Evolutionary conservation across 2,888 invertebrate genomes (phyloP), one percentile per base, ranked within the genome.

Genomic region (Hirtodrosophila alboralis): DNA sequence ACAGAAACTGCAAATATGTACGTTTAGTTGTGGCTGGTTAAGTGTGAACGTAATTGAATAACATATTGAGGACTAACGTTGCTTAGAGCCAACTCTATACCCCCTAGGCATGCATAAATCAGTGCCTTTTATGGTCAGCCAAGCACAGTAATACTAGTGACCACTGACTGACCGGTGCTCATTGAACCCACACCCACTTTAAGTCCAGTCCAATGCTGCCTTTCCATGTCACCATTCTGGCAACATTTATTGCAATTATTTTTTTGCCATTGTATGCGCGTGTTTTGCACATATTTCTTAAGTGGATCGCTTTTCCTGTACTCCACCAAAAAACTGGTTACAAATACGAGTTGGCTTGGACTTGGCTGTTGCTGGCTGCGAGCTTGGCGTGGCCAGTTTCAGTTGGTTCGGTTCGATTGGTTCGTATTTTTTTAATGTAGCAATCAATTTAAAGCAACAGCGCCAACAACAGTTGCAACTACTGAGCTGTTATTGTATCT

Each of bases 341-440:
- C 38, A 26, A 38, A 40, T 56, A 59, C 57, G 14, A 59, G 58
- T 48, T 51, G 60, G 40, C 48, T 48, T 51, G 60, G 40, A 30
- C 30, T 10, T 27, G 37, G 30, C 33, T 30, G 56, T 49, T 49
- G 57, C 38, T 59, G 41, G 12, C 41, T 18, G 51, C 37, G 37
- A 52, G 64, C 54, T 41, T 74, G 72, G 81, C 75, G 65, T 63
- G 75, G 72, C 69, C 73, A 49, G 61, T 51, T 67, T 54, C 48
- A 38, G 26, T 49, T 36, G 36, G 36, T 44, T 67, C 44, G 28
- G 45, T 75, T 75, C 69, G 73, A 73, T 78, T 63, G 58, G 73
- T 63, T 69, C 33, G 49, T 67, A 83, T 76, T 79, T 59, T 57
- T 66, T 66, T 74, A 79, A 67, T 83, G 84, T 83, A 47, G 71